phyloP scores from a whole-genome alignment of 1,140 invertebrate species.

The Geopemphigus sp. region DNA sequence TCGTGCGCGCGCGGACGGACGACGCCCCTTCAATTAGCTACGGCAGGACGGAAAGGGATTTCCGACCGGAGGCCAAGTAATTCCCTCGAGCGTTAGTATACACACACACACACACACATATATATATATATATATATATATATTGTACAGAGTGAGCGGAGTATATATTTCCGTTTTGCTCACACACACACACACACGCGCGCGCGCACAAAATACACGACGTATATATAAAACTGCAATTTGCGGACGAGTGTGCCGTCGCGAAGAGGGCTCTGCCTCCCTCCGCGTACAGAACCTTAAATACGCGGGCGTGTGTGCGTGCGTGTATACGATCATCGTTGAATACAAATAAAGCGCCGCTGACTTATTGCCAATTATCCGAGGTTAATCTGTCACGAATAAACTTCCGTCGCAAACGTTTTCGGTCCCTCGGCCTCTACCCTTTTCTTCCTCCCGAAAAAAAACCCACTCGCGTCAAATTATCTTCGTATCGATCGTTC shows the following conservation, averaged over 20 bases:
- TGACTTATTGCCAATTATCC: conserved; percentile 47
- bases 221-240: conserved; percentile 34
- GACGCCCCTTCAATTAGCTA: conserved; percentile 43
- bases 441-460: neutral
- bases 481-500: conserved; percentile 27
- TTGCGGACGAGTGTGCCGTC: neutral
- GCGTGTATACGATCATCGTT: conserved; percentile 11
- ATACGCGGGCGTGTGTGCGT: neutral
- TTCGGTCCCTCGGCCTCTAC: neutral
- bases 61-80: conserved; percentile 6
- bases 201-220: neutral
- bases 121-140: too few species aligned
- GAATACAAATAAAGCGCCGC: conserved; percentile 41
- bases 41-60: conserved; percentile 20
- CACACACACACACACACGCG: neutral
- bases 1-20: conserved; percentile 2
- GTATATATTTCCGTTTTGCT: neutral
- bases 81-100: conserved; percentile 5
- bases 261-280: neutral
- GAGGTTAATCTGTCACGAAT: conserved; percentile 43
- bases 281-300: neutral
- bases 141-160: too few species aligned
- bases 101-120: neutral
- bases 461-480: conserved; percentile 14
- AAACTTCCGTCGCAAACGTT: conserved; percentile 34